Percentiles rank a stretch among this genome's conserved stretches.
Evolutionary conservation across 2,797 vertebrate genomes (phyloP).

Genomic region (Melanogrammus aeglefinus): DNA sequence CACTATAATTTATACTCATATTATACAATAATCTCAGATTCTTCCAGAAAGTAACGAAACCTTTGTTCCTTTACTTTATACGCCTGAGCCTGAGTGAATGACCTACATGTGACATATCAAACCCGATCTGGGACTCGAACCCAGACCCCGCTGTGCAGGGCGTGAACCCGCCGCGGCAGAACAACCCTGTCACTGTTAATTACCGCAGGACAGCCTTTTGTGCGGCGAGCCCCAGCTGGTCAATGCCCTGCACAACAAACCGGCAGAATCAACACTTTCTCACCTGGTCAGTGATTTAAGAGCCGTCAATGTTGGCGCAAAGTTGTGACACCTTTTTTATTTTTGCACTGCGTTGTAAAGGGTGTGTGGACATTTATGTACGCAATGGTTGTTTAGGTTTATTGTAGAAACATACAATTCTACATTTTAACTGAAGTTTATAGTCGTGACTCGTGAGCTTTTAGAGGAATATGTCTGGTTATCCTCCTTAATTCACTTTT

Average conservation of each 20-base stretch:
- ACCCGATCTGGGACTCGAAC: constrained; percentile 52
- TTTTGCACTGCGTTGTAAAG: not conserved
- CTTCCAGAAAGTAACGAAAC: too few relatives aligned
- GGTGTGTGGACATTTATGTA: too few relatives aligned
- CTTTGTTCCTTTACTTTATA: too few relatives aligned
- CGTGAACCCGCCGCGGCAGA: constrained; percentile 45
- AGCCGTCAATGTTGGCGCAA: constrained; percentile 31
- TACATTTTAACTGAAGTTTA: constrained; percentile 3
- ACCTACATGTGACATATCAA: constrained; percentile 46
- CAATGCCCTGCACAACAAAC: constrained; percentile 41
- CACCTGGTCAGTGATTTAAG: constrained; percentile 33
- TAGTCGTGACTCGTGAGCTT: not conserved
- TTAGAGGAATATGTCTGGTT: not conserved
- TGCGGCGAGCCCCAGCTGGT: constrained; percentile 32
- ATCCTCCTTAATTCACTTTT: not conserved
- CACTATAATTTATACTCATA: too few relatives aligned
- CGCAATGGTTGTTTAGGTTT: not conserved
- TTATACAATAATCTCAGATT: too few relatives aligned
- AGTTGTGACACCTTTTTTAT: constrained; percentile 47
- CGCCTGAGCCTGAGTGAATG: too few relatives aligned
- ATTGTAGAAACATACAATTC: not conserved
- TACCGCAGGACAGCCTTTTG: constrained; percentile 51
- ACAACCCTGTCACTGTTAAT: constrained; percentile 59
- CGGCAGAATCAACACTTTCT: constrained; percentile 55
- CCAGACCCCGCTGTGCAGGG: constrained; percentile 40